These are phyloP conservation scores for Aegypius monachus DNA, from an alignment of 2,113 vertebrate genomes.

Conservation along the genomic window DNA sequence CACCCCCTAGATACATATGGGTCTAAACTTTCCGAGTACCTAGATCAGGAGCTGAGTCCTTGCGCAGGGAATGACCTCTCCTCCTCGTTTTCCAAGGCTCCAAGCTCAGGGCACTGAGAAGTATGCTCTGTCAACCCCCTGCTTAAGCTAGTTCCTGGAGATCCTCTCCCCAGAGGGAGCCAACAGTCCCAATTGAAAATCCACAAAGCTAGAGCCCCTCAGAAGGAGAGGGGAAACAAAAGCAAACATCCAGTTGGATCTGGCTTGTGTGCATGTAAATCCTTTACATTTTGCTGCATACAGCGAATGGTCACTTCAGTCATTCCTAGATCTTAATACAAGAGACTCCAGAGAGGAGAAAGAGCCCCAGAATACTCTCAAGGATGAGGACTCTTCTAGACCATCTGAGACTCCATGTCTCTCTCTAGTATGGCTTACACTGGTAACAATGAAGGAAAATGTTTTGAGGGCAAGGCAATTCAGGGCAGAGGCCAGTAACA, in stretches of 20 bases:
- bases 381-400: background rate
- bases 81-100: background rate
- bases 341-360: background rate
- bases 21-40: background rate
- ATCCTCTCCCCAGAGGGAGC: background rate
- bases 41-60: background rate
- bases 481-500: background rate
- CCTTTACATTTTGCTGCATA: background rate
- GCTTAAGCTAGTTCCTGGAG: background rate
- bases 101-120: background rate
- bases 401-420: background rate
- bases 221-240: background rate
- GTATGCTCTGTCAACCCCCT: background rate
- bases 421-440: background rate
- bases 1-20: fast-evolving
- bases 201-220: background rate
- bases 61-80: background rate
- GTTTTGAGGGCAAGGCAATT: background rate
- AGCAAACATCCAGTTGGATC: background rate
- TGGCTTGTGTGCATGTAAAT: background rate
- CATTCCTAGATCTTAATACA: background rate
- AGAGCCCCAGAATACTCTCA: background rate
- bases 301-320: background rate
- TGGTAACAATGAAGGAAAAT: background rate
- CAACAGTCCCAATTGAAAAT: background rate